Evolutionary conservation across 2,113 vertebrate genomes (phyloP), one percentile per base, ranked within the genome.

Genomic region (Eurypyga helias): DNA sequence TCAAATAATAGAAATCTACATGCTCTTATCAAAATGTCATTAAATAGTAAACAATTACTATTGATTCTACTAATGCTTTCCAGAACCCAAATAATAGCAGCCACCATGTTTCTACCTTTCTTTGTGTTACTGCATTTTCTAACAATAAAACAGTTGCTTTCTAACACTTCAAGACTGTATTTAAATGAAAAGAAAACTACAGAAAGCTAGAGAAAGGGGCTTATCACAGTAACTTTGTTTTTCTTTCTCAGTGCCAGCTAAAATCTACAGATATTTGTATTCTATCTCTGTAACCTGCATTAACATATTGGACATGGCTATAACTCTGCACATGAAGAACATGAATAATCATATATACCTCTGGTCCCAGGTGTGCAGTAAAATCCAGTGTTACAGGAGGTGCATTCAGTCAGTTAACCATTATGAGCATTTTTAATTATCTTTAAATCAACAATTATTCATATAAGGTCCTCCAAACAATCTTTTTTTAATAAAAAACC

Each of bases 381-480:
- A 97, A 94, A 90, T 31, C 76, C 90, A 89, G 57, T 45, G 69
- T 73, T 92, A 89, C 24, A 89, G 64, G 66, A 95, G 83, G 34
- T 31, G 19, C 60, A 84, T 90, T 93, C 79, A 92, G 55, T 78
- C 72, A 92, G 83, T 86, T 93, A 93, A 78, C 55, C 26, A 89
- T 76, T 90, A 87, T 36, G 46, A 92, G 80, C 69, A 78, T 58
- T 95, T 94, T 93, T 87, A 93, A 96, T 94, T 94, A 93, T 93
- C 90, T 92, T 78, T 87, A 95, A 92, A 95, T 82, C 88, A 97
- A 96, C 96, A 97, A 93, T 93, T 94, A 90, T 78, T 90, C 67
- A 92, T 92, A 43, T 73, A 81, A 96, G 86, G 84, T 78, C 73
- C 90, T 81, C 86, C 64, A 89, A 92, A 93, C 87, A 91, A 46